These are phyloP conservation scores for Bos indicus DNA, from an alignment of 2,113 vertebrate species.

Conservation along the genomic window DNA sequence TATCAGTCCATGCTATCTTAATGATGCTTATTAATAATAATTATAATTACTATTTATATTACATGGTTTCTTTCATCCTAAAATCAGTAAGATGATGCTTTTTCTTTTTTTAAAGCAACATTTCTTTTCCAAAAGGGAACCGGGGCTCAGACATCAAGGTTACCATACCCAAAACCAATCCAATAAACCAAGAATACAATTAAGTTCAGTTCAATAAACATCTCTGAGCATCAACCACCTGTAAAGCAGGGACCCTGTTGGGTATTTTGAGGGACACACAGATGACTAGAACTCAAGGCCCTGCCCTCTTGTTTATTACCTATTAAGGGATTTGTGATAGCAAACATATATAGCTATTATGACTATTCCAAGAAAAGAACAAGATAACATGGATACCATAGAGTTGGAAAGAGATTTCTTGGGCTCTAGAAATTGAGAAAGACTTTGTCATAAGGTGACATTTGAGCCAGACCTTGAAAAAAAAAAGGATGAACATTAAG, in stretches of 20 bases:
- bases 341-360: neutral
- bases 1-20: neutral
- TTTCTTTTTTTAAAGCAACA: neutral
- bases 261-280: neutral
- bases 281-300: neutral
- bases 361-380: neutral
- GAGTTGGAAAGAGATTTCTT: neutral
- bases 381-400: neutral
- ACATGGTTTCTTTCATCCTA: neutral
- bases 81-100: neutral
- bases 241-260: neutral
- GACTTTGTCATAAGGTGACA: neutral
- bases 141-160: neutral
- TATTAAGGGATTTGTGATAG: neutral
- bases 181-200: neutral
- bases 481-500: neutral
- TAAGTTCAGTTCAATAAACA: neutral
- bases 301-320: neutral
- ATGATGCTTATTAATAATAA: conserved; percentile 37
- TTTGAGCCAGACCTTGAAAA: neutral
- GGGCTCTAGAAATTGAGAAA: neutral
- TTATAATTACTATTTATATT: neutral
- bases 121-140: neutral
- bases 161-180: neutral
- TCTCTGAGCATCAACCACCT: neutral